Percentiles rank a stretch among this genome's conserved stretches.
Conservation (phyloP, 2,113 vertebrate genomes). For the Desmodus rotundus region DNA sequence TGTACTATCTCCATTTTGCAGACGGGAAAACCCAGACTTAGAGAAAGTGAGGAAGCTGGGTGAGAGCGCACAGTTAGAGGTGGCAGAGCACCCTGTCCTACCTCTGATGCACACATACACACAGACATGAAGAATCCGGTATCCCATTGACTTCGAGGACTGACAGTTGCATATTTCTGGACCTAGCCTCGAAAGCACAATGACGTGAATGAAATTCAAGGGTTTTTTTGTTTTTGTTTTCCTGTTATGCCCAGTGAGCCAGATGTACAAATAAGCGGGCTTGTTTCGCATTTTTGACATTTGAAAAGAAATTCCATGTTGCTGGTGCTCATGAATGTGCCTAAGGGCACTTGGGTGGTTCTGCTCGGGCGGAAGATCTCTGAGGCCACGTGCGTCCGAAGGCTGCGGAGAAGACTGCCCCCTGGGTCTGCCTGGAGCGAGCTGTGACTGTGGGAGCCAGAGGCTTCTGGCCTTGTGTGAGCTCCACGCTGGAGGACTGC, state of each 20-base stretch:
- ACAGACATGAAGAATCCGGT: not conserved
- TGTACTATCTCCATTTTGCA: not conserved
- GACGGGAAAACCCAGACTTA: not conserved
- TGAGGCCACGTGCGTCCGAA: not conserved
- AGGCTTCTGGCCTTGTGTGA: constrained; percentile 9
- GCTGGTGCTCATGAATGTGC: not conserved
- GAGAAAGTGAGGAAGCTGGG: not conserved
- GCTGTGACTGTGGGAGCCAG: not conserved
- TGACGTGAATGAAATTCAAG: not conserved
- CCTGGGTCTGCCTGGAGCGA: not conserved
- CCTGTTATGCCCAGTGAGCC: not conserved
- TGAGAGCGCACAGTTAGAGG: not conserved
- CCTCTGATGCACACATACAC: not conserved
- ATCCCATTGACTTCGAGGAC: not conserved
- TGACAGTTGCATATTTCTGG: not conserved
- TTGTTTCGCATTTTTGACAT: constrained; percentile 46
- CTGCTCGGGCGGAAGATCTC: not conserved
- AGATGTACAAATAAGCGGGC: not conserved
- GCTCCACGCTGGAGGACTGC: not conserved
- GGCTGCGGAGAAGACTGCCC: not conserved
- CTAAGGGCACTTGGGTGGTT: not conserved
- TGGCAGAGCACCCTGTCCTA: not conserved
- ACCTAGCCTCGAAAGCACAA: not conserved
- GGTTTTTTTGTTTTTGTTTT: not conserved
- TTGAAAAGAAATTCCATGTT: constrained; percentile 52